phyloP scores from a whole-genome alignment of 2,888 invertebrate genomes.

The Isotomurus palustris region DNA sequence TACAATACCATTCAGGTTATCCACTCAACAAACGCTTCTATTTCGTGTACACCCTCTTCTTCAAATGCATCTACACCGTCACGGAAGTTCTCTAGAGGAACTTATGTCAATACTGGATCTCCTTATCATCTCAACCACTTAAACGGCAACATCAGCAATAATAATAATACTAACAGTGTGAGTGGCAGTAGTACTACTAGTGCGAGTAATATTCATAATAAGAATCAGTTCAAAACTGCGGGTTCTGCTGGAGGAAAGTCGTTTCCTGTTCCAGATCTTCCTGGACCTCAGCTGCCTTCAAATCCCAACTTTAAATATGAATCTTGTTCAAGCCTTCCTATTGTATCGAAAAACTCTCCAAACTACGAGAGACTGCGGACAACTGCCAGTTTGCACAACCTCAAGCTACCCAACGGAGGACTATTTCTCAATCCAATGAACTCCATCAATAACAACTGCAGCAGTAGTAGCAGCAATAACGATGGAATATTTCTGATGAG shows the following conservation, averaged over 20 bases:
- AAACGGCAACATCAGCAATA: not conserved
- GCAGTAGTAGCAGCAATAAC: not conserved
- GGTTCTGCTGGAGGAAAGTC: not conserved
- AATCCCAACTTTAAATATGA: slow-evolving; percentile 13
- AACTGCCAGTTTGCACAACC: slow-evolving; percentile 4
- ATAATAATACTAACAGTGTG: no score
- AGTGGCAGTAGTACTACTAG: no score
- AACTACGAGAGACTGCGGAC: slow-evolving; percentile 6
- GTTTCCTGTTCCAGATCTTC: slow-evolving; percentile 1
- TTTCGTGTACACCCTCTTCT: not conserved
- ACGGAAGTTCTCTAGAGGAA: slow-evolving; percentile 7
- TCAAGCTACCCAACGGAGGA: not conserved
- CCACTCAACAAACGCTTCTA: not conserved
- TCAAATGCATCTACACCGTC: not conserved
- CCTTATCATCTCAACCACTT: not conserved
- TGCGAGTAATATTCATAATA: no score
- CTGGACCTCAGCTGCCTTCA: slow-evolving; percentile 4
- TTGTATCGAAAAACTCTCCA: not conserved
- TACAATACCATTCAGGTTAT: no score
- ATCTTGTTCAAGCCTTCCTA: slow-evolving; percentile 11
- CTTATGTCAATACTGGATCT: slow-evolving; percentile 5
- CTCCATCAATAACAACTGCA: no score
- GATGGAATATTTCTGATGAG: not conserved
- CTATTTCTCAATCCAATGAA: no score
- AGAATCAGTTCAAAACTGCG: no score